A percentile compares a stretch with the other conserved stretches of the same genome.
phyloP scores from a whole-genome alignment of 2,113 vertebrate species.

The Ophthalmolycus amberensis region DNA sequence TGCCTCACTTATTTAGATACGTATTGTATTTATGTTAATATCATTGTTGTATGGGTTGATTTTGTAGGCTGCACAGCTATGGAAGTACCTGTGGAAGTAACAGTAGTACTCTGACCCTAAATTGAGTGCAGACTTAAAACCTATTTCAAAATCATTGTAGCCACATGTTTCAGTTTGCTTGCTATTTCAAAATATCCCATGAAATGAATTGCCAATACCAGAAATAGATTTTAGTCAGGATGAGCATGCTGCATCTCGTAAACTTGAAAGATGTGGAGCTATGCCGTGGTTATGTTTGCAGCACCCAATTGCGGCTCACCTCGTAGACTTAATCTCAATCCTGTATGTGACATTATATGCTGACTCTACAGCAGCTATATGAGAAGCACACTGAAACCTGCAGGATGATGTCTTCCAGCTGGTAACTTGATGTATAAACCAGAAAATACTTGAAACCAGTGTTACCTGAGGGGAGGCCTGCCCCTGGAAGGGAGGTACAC shows the following conservation, averaged over 20 bases:
- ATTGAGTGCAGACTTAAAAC: background rate
- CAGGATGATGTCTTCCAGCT: background rate
- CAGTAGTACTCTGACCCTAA: background rate
- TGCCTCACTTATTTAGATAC: no score
- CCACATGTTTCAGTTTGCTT: background rate
- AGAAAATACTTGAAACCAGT: background rate
- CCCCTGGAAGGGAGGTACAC: conserved; percentile 92
- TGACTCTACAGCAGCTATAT: no score
- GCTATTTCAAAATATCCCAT: no score
- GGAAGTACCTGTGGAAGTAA: background rate
- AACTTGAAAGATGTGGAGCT: no score
- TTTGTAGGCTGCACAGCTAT: background rate
- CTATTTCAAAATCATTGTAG: background rate
- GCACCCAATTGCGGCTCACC: no score
- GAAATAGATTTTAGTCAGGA: no score
- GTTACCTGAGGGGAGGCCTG: conserved; percentile 95
- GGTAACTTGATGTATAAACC: no score
- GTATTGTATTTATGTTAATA: background rate
- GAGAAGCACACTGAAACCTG: background rate
- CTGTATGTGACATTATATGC: background rate
- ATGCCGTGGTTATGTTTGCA: no score
- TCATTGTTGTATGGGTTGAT: no score
- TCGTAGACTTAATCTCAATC: background rate
- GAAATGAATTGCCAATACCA: no score
- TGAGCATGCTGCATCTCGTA: no score